Evolutionary conservation across 2,797 vertebrate genomes (phyloP).

Genomic region (Sebastiscus tertius): DNA sequence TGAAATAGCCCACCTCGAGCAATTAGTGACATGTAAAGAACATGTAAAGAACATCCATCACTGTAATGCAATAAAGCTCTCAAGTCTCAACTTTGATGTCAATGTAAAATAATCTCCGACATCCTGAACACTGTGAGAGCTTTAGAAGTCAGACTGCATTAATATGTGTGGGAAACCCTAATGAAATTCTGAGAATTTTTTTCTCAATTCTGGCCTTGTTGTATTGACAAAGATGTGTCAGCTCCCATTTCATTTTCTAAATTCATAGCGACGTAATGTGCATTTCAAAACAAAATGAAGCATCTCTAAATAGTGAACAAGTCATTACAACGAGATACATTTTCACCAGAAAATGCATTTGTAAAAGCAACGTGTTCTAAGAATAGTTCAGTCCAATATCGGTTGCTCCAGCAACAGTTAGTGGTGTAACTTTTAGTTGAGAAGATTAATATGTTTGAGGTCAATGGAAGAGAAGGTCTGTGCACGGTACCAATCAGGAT

Average conservation of each 20-base stretch:
- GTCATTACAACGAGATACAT: not conserved
- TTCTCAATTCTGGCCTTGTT: not conserved
- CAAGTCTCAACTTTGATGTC: not conserved
- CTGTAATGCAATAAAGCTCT: constrained; percentile 10
- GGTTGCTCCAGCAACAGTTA: not conserved
- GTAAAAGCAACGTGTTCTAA: not conserved
- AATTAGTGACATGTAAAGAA: not conserved
- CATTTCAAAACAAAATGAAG: not conserved
- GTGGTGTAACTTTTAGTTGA: not conserved
- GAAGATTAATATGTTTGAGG: not conserved
- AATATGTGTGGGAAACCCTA: constrained; percentile 5
- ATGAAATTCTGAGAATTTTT: not conserved
- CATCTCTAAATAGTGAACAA: not conserved
- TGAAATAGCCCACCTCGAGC: no score
- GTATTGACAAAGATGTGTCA: not conserved
- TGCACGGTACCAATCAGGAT: not conserved
- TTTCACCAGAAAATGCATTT: not conserved
- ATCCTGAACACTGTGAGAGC: not conserved
- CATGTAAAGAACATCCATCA: not conserved
- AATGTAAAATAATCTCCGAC: not conserved
- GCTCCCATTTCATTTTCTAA: not conserved
- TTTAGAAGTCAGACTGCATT: constrained; percentile 25
- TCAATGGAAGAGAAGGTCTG: not conserved
- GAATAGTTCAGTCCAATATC: not conserved
- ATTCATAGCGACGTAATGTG: not conserved